phyloP scores from a whole-genome alignment of 2,113 vertebrate genomes.

The Scolopax mira region DNA sequence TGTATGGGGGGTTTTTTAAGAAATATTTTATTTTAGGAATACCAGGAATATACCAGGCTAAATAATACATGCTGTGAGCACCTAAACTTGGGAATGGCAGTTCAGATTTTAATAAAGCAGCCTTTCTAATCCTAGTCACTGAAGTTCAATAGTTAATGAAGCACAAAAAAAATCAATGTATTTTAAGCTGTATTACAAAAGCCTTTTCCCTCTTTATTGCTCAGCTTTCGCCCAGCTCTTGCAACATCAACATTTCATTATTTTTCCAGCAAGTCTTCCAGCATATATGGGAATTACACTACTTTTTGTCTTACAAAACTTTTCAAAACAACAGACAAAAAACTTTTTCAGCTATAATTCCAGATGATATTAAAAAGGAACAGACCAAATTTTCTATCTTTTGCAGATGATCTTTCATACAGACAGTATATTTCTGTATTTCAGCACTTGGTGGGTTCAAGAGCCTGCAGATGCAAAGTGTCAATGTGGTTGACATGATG shows the following conservation, averaged over 20 bases:
- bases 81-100: background rate
- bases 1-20: background rate
- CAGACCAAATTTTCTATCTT: conserved; percentile 36
- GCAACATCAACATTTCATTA: conserved; percentile 8
- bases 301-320: conserved; percentile 22
- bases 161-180: background rate
- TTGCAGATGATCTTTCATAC: conserved; percentile 40
- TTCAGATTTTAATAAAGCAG: background rate
- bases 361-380: conserved; percentile 37
- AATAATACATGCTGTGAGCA: background rate
- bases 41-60: background rate
- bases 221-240: conserved; percentile 8
- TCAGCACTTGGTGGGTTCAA: conserved; percentile 16
- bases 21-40: background rate
- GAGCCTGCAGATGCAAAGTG: conserved; percentile 44
- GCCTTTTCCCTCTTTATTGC: background rate
- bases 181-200: background rate
- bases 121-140: background rate
- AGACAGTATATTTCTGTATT: conserved; percentile 34
- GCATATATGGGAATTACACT: background rate
- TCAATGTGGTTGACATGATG: conserved; percentile 14
- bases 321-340: conserved; percentile 22
- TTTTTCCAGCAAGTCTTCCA: conserved; percentile 52
- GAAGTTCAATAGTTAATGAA: background rate
- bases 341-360: background rate